Base-by-base conservation (phyloP, 2,888 invertebrate genomes). In the Megalurothrips usitatus region DNA sequence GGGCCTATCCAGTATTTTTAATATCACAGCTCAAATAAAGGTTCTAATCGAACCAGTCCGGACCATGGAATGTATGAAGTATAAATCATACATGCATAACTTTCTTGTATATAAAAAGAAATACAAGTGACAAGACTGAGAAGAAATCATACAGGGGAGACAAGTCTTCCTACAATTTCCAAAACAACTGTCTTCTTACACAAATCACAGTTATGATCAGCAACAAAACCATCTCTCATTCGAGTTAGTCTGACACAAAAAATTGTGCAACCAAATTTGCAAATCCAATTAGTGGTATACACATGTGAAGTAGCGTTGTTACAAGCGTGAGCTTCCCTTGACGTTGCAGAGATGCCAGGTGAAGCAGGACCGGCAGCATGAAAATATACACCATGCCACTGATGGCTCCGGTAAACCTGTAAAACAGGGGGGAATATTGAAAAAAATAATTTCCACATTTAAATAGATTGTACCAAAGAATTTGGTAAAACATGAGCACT, bases 341-440 rank as follows among this genome's bases (percentile, higher is more conserved):
- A n/a, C 91, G 88, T 81, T 90, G 89, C 49, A 93, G 88, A 2
- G 93, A 92, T 4, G 91, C 90, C 82, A 96, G 88, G 85, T 95
- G 93, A 17, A 96, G 89, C n/a, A 94, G 85, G 82, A 94, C 92
- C 0, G 97, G 97, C 34, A 97, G 88, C 0, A 95, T 91, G 87
- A 97, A 97, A 14, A 97, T 91, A 86, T 96, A 96, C 0, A 96
- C 92, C 80, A 96, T 88, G 0, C 97, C 97, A 85, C 95, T 95
- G 28, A 96, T 88, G 0, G 96, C 95, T 79, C 97, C 97, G 0
- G 95, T 95, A 87, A 95, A 96, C 85, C 96, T 94, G 87, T 43
- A n/a, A n/a, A n/a, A n/a, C n/a, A n/a, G n/a, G n/a, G n/a, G n/a
- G n/a, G 58, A 58, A 58, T 58, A n/a, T 43, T 43, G 83, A 82